A percentile compares a stretch with the other conserved stretches of the same genome.
Evolutionary conservation across 2,797 vertebrate species (phyloP).

Genomic region (Adelosebastes latens): DNA sequence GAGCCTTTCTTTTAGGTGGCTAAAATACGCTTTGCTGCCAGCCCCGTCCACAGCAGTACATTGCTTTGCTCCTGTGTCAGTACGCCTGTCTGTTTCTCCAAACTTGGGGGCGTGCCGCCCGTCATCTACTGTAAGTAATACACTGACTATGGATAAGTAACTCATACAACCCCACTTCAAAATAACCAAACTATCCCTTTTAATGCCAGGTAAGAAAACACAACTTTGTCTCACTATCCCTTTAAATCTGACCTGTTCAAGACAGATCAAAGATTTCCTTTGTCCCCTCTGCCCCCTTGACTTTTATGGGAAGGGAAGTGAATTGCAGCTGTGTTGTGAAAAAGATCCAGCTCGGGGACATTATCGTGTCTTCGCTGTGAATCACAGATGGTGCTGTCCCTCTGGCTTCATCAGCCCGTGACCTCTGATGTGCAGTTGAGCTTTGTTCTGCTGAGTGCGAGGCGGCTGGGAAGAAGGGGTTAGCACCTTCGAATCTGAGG

Average conservation of each 20-base stretch:
- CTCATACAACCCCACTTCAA: too few species aligned
- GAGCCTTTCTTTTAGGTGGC: too few species aligned
- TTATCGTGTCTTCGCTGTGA: not conserved
- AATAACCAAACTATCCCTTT: too few species aligned
- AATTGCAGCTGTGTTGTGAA: conserved; percentile 29
- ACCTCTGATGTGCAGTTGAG: conserved; percentile 50
- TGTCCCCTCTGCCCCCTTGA: conserved; percentile 4
- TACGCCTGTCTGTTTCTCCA: too few species aligned
- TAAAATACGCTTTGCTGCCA: too few species aligned
- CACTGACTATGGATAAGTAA: too few species aligned
- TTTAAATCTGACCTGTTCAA: not conserved
- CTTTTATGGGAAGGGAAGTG: conserved; percentile 16
- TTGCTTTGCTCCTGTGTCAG: too few species aligned
- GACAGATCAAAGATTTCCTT: conserved; percentile 3
- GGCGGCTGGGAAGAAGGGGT: conserved; percentile 16
- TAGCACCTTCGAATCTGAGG: conserved; percentile 47
- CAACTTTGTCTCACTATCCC: too few species aligned
- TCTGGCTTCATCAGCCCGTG: conserved; percentile 41
- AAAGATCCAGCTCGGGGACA: conserved; percentile 18
- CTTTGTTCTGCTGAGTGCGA: conserved; percentile 36
- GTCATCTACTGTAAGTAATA: too few species aligned
- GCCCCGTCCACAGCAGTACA: too few species aligned
- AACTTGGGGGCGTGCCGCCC: too few species aligned
- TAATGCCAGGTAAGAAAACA: too few species aligned
- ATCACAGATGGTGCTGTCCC: conserved; percentile 54